Evolutionary conservation across 2,797 vertebrate species (phyloP), one percentile per base, ranked within the genome.

Genomic region (Alfaro cultratus): DNA sequence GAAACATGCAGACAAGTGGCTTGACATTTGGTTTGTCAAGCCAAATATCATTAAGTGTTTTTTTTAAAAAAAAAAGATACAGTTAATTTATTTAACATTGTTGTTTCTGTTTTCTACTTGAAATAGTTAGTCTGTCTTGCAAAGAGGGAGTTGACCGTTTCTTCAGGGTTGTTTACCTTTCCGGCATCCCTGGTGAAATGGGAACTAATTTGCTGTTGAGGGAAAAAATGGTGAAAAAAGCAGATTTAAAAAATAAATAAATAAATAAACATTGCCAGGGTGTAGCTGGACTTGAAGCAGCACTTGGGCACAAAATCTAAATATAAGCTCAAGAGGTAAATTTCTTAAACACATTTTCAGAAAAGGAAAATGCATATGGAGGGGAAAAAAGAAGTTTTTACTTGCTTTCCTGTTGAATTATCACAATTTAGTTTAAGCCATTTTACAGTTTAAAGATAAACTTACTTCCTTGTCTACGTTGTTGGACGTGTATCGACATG

Each of bases 81-180:
- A 26, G 78, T 78, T 47, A 10, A 36, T 3, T 18, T 5, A 73
- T 15, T 31, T 11, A 2, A 55, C 34, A 8, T 79, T 82, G 79
- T 73, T 53, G 46, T 41, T n/a, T n/a, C n/a, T 41, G 5, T 8
- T 62, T 18, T 83, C 73, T 23, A 18, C 57, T 75, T 72, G 11
- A 84, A 83, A 79, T 53, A 29, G 36, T 62, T 41, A 73, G 75
- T 39, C 1, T 10, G 47, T 77, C 36, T 15, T 51, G 36, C 64
- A 34, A 70, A 83, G 82, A 82, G 82, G 84, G 79, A 85, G 86
- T 64, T 45, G 60, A 70, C 57, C 23, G 73, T 87, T 83, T 80
- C 76, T 85, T 76, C 41, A 72, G 21, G 47, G 67, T 84, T 89
- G 84, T 93, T 91, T 87, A 86, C 81, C 80, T 80, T 77, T 83